Evolutionary conservation across 1,140 invertebrate species (phyloP).

Genomic region (Tachypleus tridentatus): DNA sequence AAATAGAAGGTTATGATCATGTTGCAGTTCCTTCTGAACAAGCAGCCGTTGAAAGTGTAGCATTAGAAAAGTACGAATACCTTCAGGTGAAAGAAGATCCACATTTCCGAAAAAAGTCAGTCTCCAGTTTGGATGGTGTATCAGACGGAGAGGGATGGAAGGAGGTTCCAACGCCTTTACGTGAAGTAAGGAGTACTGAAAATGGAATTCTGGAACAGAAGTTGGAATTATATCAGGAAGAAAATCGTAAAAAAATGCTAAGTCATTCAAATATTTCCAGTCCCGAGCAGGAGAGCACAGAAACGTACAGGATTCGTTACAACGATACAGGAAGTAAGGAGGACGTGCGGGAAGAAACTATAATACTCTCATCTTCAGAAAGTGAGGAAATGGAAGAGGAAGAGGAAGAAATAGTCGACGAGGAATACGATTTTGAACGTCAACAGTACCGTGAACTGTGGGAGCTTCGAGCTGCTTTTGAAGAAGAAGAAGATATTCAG

Average conservation of each 20-base stretch:
- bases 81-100: too few species aligned
- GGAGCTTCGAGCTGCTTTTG: conserved; percentile 40
- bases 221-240: conserved; percentile 15
- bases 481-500: conserved; percentile 35
- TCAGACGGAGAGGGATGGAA: conserved; percentile 8
- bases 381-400: conserved; percentile 3
- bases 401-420: conserved; percentile 10
- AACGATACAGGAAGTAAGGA: conserved; percentile 43
- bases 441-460: conserved; percentile 38
- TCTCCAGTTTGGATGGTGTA: conserved; percentile 3
- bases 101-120: conserved; percentile 11
- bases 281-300: not conserved
- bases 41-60: too few species aligned
- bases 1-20: too few species aligned
- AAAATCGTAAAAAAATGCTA: conserved; percentile 6
- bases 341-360: conserved; percentile 34
- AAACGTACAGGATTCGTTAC: conserved; percentile 35
- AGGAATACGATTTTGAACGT: not conserved
- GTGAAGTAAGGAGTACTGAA: conserved; percentile 18
- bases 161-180: conserved; percentile 13
- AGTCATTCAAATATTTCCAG: not conserved
- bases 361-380: conserved; percentile 11
- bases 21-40: too few species aligned
- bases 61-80: too few species aligned
- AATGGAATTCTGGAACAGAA: conserved; percentile 17